These are phyloP conservation scores for Heterodera carotae DNA, from an alignment of 1,140 invertebrate species.

Conservation along the genomic window DNA sequence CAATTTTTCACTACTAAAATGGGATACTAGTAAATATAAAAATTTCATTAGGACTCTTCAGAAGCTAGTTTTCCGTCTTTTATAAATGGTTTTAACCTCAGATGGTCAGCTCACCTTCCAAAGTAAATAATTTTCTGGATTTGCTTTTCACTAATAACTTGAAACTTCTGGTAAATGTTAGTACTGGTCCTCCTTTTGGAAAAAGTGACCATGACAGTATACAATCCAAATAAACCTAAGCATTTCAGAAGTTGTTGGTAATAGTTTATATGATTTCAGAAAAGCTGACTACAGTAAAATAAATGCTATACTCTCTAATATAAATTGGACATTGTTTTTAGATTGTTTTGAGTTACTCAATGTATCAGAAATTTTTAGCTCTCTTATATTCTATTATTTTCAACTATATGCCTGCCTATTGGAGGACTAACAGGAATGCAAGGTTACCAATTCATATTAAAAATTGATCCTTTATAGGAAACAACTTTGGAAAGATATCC, in stretches of 20 bases:
- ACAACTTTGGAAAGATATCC: no score
- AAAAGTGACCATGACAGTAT: slow-evolving; percentile 6
- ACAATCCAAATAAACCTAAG: neutral
- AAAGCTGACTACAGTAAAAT: slow-evolving; percentile 12
- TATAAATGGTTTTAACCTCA: neutral
- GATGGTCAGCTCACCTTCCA: neutral
- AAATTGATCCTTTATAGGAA: no score
- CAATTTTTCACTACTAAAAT: no score
- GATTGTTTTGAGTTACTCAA: no score
- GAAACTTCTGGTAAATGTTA: neutral
- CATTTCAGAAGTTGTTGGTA: neutral
- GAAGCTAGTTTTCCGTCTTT: neutral
- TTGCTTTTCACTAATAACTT: neutral
- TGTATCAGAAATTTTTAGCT: neutral
- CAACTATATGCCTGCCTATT: no score
- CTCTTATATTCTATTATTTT: no score
- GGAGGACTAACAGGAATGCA: no score
- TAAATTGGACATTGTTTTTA: slow-evolving; percentile 1
- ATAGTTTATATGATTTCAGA: neutral
- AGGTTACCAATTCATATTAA: no score
- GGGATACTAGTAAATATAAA: neutral
- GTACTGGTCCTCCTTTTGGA: neutral
- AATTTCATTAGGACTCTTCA: neutral
- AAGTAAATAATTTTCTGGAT: neutral
- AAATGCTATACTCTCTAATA: neutral